These are phyloP conservation scores for Serinus canaria DNA, from an alignment of 2,113 vertebrate species.

Conservation along the genomic window DNA sequence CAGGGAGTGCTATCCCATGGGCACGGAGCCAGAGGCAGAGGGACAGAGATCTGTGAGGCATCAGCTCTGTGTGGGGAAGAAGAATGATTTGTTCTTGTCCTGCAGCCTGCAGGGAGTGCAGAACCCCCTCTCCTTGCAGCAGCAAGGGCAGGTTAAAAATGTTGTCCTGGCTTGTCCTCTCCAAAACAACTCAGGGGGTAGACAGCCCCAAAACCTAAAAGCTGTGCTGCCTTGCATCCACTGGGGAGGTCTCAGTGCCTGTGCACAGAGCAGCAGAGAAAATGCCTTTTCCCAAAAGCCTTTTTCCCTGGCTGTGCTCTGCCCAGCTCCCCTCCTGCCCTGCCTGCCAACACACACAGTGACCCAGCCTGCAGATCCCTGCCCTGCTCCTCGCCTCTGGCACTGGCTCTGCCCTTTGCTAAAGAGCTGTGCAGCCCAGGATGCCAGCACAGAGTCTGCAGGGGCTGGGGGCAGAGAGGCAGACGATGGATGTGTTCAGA, in stretches of 20 bases:
- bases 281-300: not conserved
- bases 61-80: not conserved
- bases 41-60: not conserved
- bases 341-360: not conserved
- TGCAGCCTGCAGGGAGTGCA: not conserved
- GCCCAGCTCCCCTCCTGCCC: not conserved
- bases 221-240: not conserved
- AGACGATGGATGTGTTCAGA: conserved; percentile 16
- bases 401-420: conserved; percentile 23
- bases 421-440: not conserved
- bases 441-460: not conserved
- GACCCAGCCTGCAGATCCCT: not conserved
- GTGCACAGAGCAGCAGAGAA: not conserved
- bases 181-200: not conserved
- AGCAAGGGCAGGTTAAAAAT: not conserved
- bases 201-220: not conserved
- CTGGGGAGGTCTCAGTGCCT: not conserved
- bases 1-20: not conserved
- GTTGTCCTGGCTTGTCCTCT: not conserved
- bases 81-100: not conserved
- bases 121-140: not conserved
- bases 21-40: not conserved
- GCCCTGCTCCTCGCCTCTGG: not conserved
- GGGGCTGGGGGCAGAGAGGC: not conserved
- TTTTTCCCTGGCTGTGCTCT: not conserved